Evolutionary conservation across 2,797 vertebrate genomes (phyloP), one percentile per base, ranked within the genome.

Genomic region (Microctenopoma steveboyesi): DNA sequence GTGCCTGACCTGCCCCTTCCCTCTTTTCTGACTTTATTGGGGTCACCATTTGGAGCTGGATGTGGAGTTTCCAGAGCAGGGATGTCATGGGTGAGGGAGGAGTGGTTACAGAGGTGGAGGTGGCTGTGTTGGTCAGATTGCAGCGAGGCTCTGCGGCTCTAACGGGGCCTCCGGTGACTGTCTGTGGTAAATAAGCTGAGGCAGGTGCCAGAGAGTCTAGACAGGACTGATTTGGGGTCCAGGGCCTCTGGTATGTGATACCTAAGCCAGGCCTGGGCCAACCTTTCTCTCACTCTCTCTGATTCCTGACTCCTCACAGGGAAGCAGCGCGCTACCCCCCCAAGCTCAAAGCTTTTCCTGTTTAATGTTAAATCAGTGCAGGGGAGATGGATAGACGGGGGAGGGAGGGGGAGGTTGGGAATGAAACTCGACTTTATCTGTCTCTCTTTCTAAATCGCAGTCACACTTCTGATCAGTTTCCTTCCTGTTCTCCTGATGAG

Each of bases 141-240:
- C 61, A 49, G 81, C 27, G 13, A 39, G 61, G 72, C 61, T 27
- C 72, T 69, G 69, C 16, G 78, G 82, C 68, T 56, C 78, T 66
- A 51, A 39, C 64, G 87, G 94, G 93, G 94, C 93, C 95, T 93
- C 94, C 95, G 91, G 94, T 95, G 95, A 94, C 93, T 60, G 86
- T 80, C 89, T 89, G 83, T 95, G 94, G 95, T 96, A 95, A 96
- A 95, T 95, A 95, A 95, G 95, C 96, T 95, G 94, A 97, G 94
- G 93, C 96, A 97, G 97, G 97, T 98, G 97, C 97, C 97, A 97
- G 96, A 96, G 95, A 97, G 97, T 98, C 97, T 98, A 98, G 97
- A 97, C 97, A 91, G 88, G 81, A 93, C 75, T 96, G 96, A 96
- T 97, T 98, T 95, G 94, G 96, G 93, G 93, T 92, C 89, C 84